Percentiles rank a stretch among this genome's conserved stretches.
These are phyloP conservation scores for Zootoca vivipara DNA, from an alignment of 2,113 vertebrate genomes.

Conservation along the genomic window DNA sequence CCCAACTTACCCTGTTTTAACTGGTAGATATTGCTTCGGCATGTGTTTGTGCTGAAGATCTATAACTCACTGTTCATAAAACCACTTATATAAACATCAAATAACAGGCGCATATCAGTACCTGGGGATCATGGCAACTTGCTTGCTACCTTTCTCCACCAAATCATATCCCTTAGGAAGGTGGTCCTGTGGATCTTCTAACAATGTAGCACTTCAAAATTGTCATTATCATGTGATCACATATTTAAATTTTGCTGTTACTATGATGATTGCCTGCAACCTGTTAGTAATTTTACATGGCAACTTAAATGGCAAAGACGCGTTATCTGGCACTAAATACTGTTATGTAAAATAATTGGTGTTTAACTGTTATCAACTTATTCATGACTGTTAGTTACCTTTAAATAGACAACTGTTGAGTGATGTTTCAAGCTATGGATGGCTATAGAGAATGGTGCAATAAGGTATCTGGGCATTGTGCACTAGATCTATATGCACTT, in stretches of 20 bases:
- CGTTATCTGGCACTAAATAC: constrained; percentile 88
- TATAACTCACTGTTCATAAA: constrained; percentile 52
- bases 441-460: constrained; percentile 87
- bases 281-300: constrained; percentile 69
- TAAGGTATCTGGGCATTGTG: constrained; percentile 89
- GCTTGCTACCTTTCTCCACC: constrained; percentile 61
- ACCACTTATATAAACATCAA: constrained; percentile 60
- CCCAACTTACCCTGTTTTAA: constrained; percentile 51
- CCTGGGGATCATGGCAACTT: constrained; percentile 45
- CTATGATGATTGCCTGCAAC: constrained; percentile 84
- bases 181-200: constrained; percentile 61
- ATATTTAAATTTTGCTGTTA: constrained; percentile 89
- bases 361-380: constrained; percentile 93
- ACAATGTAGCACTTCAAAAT: constrained; percentile 85
- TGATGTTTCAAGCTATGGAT: constrained; percentile 86
- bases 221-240: constrained; percentile 95
- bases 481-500: constrained; percentile 98
- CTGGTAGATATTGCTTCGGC: constrained; percentile 42
- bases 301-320: constrained; percentile 80
- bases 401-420: constrained; percentile 83
- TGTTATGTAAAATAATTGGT: constrained; percentile 94
- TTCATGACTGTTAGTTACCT: constrained; percentile 99
- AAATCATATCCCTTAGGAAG: constrained; percentile 56
- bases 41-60: constrained; percentile 48
- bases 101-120: constrained; percentile 54